Evolutionary conservation across 1,140 invertebrate species (phyloP).

Genomic region (Ectropis grisescens): DNA sequence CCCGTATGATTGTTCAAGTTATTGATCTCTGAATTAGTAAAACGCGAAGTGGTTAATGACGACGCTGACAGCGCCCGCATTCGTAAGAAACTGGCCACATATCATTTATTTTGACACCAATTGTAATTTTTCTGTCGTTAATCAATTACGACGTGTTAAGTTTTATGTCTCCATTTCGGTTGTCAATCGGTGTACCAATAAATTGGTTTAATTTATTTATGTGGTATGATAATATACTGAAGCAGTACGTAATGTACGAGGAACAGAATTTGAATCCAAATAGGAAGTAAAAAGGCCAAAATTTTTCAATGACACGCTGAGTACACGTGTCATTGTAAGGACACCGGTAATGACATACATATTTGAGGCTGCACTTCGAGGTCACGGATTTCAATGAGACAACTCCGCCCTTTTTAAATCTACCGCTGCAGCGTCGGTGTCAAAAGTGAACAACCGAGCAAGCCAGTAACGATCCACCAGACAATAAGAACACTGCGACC

Average conservation of each 20-base stretch:
- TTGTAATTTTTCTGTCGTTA: constrained; percentile 39
- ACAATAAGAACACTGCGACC: constrained; percentile 52
- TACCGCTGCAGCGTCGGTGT: constrained; percentile 36
- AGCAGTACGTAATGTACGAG: neutral
- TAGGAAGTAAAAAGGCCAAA: neutral
- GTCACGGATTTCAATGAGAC: constrained; percentile 22
- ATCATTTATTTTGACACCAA: constrained; percentile 59
- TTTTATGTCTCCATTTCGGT: constrained; percentile 46
- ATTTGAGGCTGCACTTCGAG: neutral
- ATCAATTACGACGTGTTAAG: constrained; percentile 39
- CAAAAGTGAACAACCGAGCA: constrained; percentile 33
- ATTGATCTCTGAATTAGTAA: constrained; percentile 44
- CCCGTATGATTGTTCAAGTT: constrained; percentile 40
- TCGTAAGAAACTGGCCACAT: constrained; percentile 42
- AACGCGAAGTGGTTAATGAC: constrained; percentile 28
- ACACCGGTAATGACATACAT: neutral
- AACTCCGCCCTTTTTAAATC: constrained; percentile 56
- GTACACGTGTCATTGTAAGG: too few species aligned
- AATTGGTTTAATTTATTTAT: neutral
- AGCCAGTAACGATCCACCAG: constrained; percentile 38
- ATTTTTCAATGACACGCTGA: too few species aligned
- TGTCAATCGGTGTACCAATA: neutral
- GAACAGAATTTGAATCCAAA: neutral
- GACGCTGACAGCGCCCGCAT: constrained; percentile 40
- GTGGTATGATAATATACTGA: neutral